Percentiles rank a stretch among this genome's conserved stretches.
phyloP scores from a whole-genome alignment of 1,140 invertebrate genomes.

The Tetraneura akinire region DNA sequence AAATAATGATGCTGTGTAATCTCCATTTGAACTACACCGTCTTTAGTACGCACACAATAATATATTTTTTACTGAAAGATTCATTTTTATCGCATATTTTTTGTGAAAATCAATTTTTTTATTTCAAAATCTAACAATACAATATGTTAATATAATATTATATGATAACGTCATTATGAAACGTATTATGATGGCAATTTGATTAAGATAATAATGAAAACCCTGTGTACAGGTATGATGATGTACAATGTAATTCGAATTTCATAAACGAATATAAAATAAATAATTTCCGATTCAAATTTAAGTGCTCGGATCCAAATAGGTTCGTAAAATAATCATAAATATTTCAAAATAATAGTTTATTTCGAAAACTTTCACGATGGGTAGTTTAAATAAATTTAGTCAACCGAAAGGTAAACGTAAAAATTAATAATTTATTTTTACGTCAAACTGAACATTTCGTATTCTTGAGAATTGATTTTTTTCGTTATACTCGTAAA shows the following conservation, averaged over 20 bases:
- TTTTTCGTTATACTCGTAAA: constrained; percentile 2
- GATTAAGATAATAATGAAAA: no score
- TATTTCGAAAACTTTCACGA: not conserved
- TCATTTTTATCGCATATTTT: not conserved
- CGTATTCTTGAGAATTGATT: constrained; percentile 5
- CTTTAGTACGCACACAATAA: no score
- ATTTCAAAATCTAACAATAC: no score
- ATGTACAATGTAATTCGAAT: no score
- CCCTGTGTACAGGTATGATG: no score
- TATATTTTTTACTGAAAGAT: not conserved
- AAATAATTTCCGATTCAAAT: no score
- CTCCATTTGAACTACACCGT: not conserved
- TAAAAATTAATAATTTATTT: constrained; percentile 25
- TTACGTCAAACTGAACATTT: not conserved
- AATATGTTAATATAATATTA: not conserved
- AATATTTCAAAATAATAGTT: not conserved
- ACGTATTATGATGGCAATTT: no score
- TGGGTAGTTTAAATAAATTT: constrained; percentile 3
- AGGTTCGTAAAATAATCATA: not conserved
- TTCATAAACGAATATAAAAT: no score
- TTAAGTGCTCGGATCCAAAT: no score
- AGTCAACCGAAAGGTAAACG: not conserved
- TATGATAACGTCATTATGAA: no score
- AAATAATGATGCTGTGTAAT: not conserved
- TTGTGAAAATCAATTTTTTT: no score